phyloP scores from a whole-genome alignment of 2,888 invertebrate species.

The Conus canariensis region DNA sequence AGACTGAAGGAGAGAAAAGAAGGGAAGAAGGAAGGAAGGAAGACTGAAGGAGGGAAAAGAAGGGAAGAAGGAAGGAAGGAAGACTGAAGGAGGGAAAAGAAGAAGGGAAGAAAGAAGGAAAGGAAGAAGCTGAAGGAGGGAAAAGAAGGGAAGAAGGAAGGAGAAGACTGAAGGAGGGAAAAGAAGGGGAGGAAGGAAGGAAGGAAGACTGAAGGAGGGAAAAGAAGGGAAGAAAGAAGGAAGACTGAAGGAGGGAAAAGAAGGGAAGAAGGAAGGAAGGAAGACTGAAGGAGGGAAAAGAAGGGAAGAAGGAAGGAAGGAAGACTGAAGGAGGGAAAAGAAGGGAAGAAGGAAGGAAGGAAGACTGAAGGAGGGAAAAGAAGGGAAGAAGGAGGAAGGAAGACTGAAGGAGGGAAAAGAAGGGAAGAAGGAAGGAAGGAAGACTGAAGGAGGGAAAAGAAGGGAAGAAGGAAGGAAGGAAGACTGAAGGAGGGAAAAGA shows the following conservation, averaged over 20 bases:
- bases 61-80: constrained; percentile 3
- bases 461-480: not conserved
- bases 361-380: too few relatives aligned
- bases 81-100: not conserved
- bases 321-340: too few relatives aligned
- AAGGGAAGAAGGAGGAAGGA: too few relatives aligned
- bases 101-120: constrained; percentile 4
- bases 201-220: not conserved
- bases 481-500: not conserved
- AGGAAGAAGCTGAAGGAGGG: not conserved
- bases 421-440: too few relatives aligned
- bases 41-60: not conserved
- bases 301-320: too few relatives aligned
- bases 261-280: too few relatives aligned
- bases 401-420: too few relatives aligned
- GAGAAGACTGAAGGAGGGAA: not conserved
- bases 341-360: too few relatives aligned
- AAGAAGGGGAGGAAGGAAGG: not conserved
- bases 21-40: too few relatives aligned
- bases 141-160: not conserved
- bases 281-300: too few relatives aligned
- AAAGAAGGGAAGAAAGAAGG: not conserved
- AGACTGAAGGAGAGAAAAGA: not conserved
- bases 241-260: too few relatives aligned
- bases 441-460: too few relatives aligned